Percentiles rank a stretch among this genome's conserved stretches.
phyloP scores from a whole-genome alignment of 2,113 vertebrate genomes.

The Riparia riparia region DNA sequence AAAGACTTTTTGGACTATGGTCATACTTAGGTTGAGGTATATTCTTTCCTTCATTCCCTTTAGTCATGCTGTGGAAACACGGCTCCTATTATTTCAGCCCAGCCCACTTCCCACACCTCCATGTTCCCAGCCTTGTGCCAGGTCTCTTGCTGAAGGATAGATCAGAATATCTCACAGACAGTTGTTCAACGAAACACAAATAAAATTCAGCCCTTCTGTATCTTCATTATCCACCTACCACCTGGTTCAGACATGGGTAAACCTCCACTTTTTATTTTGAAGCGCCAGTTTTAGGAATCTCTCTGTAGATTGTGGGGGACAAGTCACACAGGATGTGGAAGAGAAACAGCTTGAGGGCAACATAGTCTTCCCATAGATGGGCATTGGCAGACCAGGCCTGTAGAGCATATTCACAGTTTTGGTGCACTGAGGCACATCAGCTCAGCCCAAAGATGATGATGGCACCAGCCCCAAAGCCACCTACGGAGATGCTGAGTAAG shows the following conservation, averaged over 20 bases:
- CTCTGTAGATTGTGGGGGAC: neutral
- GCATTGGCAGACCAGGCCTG: neutral
- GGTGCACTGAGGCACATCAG: neutral
- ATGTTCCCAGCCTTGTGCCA: neutral
- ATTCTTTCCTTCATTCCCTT: slow-evolving; percentile 41
- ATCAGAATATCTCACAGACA: neutral
- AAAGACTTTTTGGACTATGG: slow-evolving; percentile 14
- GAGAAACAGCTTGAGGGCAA: neutral
- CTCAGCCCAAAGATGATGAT: neutral
- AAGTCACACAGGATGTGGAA: neutral
- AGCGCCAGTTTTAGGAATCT: neutral
- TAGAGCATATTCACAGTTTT: neutral
- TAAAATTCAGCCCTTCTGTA: neutral
- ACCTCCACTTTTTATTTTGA: neutral
- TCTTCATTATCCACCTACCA: neutral
- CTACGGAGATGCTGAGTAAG: neutral
- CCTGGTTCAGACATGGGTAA: neutral
- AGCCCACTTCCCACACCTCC: neutral
- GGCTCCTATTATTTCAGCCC: neutral
- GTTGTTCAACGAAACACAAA: neutral
- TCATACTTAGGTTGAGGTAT: neutral
- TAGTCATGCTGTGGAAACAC: neutral
- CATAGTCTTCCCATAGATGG: neutral
- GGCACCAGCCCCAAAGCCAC: neutral
- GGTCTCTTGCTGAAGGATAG: neutral